Evolutionary conservation across 2,797 vertebrate genomes (phyloP).

Genomic region (Siniperca undulata): DNA sequence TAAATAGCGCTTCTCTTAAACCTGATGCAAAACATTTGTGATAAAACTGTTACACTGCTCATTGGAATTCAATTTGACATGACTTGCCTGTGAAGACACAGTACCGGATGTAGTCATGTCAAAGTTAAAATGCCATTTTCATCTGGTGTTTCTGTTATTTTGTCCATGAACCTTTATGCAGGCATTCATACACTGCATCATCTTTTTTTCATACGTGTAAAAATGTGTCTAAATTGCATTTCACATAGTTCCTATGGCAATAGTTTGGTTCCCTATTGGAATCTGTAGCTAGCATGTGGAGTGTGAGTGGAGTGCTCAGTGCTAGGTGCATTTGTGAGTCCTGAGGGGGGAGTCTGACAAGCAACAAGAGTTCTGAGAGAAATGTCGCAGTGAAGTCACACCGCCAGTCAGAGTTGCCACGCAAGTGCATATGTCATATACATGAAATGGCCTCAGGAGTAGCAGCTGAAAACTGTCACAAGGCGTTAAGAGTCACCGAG

Average conservation of each 20-base stretch:
- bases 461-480: conserved; percentile 79
- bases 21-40: neutral
- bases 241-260: conserved; percentile 45
- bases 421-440: conserved; percentile 81
- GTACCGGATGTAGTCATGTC: neutral
- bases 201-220: conserved; percentile 45
- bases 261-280: conserved; percentile 40
- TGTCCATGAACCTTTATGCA: conserved; percentile 44
- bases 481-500: conserved; percentile 71
- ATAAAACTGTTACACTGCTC: neutral
- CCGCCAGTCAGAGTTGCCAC: conserved; percentile 74
- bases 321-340: conserved; percentile 74
- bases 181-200: conserved; percentile 35
- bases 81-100: neutral
- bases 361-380: conserved; percentile 70
- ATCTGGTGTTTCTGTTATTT: conserved; percentile 54
- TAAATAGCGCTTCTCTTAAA: neutral
- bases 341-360: conserved; percentile 71
- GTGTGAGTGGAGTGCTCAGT: conserved; percentile 57
- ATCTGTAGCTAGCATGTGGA: conserved; percentile 50
- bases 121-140: conserved; percentile 28
- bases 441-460: conserved; percentile 76
- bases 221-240: conserved; percentile 48
- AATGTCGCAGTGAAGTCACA: conserved; percentile 71
- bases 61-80: conserved; percentile 3